phyloP scores from a whole-genome alignment of 2,888 invertebrate genomes.

The Cybosia mesomella region DNA sequence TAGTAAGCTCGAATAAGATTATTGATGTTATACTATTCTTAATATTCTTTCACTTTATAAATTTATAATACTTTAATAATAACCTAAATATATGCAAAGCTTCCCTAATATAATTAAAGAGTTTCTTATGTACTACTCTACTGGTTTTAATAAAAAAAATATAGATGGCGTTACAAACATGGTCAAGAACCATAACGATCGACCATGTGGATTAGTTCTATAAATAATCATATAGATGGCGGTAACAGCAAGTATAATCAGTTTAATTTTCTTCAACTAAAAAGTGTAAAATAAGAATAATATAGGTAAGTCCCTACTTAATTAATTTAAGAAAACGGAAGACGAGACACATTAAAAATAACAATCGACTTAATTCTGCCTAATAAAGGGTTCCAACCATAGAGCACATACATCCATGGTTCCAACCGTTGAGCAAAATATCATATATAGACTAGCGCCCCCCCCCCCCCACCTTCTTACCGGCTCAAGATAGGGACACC shows the following conservation, averaged over 20 bases:
- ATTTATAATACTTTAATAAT: background rate
- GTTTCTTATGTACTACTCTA: background rate
- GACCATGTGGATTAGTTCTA: conserved; percentile 7
- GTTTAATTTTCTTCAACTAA: background rate
- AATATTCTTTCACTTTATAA: background rate
- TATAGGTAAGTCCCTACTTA: no score
- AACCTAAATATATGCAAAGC: no score
- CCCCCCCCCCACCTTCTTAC: no score
- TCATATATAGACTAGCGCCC: no score
- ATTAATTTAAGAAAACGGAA: no score
- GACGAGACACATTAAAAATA: no score
- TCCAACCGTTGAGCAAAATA: no score
- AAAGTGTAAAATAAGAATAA: background rate
- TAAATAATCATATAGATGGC: conserved; percentile 10
- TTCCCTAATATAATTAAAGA: background rate
- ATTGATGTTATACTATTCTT: background rate
- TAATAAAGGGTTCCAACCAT: no score
- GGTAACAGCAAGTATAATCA: background rate
- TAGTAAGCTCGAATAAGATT: background rate
- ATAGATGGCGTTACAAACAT: conserved; percentile 40
- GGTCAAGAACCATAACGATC: conserved; percentile 49
- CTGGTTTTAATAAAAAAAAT: background rate
- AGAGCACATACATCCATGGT: no score
- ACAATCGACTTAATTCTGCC: no score
- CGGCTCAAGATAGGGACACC: no score